Conservation (phyloP, 2,888 invertebrate genomes). For the Athripsodes cinereus region DNA sequence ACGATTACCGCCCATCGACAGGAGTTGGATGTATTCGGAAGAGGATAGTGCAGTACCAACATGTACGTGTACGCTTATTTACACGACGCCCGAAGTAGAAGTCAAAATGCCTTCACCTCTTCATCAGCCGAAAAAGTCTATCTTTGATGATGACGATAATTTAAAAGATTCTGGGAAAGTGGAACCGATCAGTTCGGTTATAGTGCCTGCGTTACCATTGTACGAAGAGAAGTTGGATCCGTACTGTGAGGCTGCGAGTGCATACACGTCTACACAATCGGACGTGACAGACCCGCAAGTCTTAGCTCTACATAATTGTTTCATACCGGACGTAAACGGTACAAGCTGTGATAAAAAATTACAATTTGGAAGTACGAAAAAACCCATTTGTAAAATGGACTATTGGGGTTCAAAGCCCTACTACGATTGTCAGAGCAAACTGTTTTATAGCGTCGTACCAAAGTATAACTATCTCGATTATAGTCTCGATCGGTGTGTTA, state of each 20-base stretch:
- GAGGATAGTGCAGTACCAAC: conserved; percentile 31
- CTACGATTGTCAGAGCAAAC: conserved; percentile 29
- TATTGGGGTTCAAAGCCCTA: conserved; percentile 25
- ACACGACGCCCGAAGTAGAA: conserved; percentile 17
- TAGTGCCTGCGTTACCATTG: conserved; percentile 23
- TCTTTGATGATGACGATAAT: conserved; percentile 23
- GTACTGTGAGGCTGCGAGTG: conserved; percentile 30
- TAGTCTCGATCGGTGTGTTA: conserved; percentile 45
- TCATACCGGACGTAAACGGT: conserved; percentile 55
- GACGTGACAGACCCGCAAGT: conserved; percentile 44
- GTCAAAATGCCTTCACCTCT: conserved; percentile 18
- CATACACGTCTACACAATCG: conserved; percentile 12
- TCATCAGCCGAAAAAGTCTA: conserved; percentile 20
- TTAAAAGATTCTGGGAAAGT: conserved; percentile 4
- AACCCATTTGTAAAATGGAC: conserved; percentile 16
- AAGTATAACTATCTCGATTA: conserved; percentile 42
- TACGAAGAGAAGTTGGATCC: conserved; percentile 23
- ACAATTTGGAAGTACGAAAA: conserved; percentile 1
- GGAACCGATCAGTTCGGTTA: conserved; percentile 13
- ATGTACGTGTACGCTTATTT: conserved; percentile 24
- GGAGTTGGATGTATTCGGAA: conserved; percentile 46
- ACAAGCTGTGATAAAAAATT: conserved; percentile 36
- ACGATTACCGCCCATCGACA: conserved; percentile 61
- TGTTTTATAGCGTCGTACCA: conserved; percentile 35
- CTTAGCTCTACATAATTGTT: conserved; percentile 48